A percentile compares a stretch with the other conserved stretches of the same genome.
Evolutionary conservation across 2,888 invertebrate species (phyloP).

Genomic region (Bursaphelenchus okinawaensis): DNA sequence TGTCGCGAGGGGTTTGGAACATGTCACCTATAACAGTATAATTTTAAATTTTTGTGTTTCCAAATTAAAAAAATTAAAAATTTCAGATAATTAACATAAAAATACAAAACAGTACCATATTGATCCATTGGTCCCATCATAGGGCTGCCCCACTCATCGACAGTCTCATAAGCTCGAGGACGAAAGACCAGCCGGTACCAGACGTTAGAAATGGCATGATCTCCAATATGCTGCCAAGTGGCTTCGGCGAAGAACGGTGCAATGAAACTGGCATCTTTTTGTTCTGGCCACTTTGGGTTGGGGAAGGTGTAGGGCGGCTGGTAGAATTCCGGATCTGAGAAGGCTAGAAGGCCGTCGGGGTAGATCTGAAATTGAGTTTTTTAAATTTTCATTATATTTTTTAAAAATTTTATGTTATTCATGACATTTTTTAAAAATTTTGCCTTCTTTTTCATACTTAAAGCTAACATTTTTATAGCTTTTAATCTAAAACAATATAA

Average conservation of each 20-base stretch:
- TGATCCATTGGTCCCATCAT: constrained; percentile 18
- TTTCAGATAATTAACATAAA: background rate
- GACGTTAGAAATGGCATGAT: constrained; percentile 38
- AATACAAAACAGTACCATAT: background rate
- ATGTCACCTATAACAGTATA: constrained; percentile 36
- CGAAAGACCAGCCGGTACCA: constrained; percentile 42
- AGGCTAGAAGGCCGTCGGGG: constrained; percentile 39
- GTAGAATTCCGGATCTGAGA: constrained; percentile 40
- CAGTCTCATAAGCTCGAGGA: constrained; percentile 30
- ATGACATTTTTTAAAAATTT: background rate
- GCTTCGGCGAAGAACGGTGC: constrained; percentile 43
- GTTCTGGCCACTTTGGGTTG: constrained; percentile 41
- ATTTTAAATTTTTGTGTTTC: no score
- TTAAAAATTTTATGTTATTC: background rate
- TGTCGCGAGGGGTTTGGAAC: constrained; percentile 32
- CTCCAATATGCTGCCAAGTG: constrained; percentile 37
- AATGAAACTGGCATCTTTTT: constrained; percentile 39
- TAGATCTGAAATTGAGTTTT: constrained; percentile 21
- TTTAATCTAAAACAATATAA: background rate
- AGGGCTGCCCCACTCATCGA: constrained; percentile 39
- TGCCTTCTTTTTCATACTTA: background rate
- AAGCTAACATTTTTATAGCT: background rate
- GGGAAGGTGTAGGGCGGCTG: constrained; percentile 48
- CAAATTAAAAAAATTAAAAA: background rate
- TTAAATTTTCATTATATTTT: background rate